Base-by-base conservation (phyloP, 2,113 vertebrate species). In the Spilogale gracilis region DNA sequence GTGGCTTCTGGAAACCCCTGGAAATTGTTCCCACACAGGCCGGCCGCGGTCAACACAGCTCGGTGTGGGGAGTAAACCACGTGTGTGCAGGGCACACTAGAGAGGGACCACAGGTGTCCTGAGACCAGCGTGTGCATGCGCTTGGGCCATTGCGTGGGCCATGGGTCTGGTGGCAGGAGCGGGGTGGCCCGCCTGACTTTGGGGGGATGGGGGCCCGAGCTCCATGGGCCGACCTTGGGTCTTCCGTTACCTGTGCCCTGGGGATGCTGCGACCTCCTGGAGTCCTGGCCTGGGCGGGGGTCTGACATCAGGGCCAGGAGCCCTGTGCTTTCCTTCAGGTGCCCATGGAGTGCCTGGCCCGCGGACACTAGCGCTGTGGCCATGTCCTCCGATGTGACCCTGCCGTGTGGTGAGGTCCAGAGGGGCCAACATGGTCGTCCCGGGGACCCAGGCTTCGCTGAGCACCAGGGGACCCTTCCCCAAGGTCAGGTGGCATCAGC, bases 111-210 rank as follows among this genome's bases (percentile, higher is more conserved):
- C 10, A 4, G 25, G 61, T 11, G 25, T 12, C 25, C 25, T 11
- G 61, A 63, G 61, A 63, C 23, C 1, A 27, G 9, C 0, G 2
- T 27, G n/a, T n/a, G 13, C 54, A 0, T 21, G 56, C 83, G 73
- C 1, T 0, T 16, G 38, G 43, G 52, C 65, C 0, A 0, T 12
- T 9, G 1, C 6, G 6, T 69, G 67, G 79, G 52, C 63, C 52
- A 10, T 6, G 6, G 80, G 52, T 74, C 74, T 21, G 1, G 0
- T 7, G 43, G 32, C 30, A 56, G n/a, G 56, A 48, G 50, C 6
- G 14, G 60, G 16, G 16, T 25, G 9, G 18, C 23, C 87, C 3
- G 1, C 4, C 3, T 32, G 90, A 43, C 58, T 16, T 32, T 20
- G 52, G 23, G n/a, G 58, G 61, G 76, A 45, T 6, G 48, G 73